Conservation (phyloP, 2,113 vertebrate species). For the Ornithorhynchus anatinus region DNA sequence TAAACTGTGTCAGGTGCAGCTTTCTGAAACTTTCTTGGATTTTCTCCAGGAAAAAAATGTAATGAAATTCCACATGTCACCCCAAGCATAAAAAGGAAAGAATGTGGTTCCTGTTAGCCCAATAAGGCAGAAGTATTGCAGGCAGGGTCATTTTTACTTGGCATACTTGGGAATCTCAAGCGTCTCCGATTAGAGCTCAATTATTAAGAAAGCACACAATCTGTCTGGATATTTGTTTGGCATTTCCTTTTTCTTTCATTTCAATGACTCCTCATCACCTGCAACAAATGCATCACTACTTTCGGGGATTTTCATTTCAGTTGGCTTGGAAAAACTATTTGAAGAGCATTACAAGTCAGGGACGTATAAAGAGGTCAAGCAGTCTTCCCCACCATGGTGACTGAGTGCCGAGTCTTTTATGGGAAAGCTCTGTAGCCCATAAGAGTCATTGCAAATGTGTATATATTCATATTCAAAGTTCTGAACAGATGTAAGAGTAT, state of each 20-base stretch:
- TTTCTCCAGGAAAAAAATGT: neutral
- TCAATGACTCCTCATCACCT: neutral
- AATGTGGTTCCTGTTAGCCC: neutral
- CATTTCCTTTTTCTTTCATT: neutral
- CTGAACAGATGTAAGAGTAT: no score
- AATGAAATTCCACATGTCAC: neutral
- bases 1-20: no score
- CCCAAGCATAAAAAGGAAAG: neutral
- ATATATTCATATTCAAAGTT: neutral
- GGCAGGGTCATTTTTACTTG: neutral
- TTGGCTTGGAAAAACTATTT: neutral
- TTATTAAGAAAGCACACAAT: neutral
- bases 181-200: neutral
- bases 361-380: neutral
- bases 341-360: conserved; percentile 5
- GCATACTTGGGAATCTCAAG: neutral
- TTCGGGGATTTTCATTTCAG: neutral
- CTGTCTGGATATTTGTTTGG: conserved; percentile 2
- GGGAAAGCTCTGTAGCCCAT: neutral
- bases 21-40: neutral
- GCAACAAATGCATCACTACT: neutral
- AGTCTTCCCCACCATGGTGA: neutral
- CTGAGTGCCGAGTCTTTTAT: neutral
- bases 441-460: neutral
- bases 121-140: neutral